Evolutionary conservation across 2,113 vertebrate species (phyloP), one percentile per base, ranked within the genome.

Genomic region (Pitta sordida): DNA sequence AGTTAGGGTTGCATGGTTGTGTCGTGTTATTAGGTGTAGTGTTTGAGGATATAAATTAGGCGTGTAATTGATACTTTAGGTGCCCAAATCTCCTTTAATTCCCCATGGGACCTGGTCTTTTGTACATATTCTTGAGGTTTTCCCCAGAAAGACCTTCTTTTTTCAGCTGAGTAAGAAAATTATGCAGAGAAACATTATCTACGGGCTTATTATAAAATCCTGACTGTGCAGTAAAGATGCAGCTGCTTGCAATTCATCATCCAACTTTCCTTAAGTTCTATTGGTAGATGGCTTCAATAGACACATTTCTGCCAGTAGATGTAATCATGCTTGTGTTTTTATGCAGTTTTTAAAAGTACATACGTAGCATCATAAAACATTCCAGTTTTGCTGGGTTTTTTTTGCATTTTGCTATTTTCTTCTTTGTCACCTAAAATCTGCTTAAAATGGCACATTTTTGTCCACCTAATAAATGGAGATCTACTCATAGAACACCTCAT

Each of bases 171-270:
- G 68, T 83, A 85, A 81, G 70, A 94, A 94, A 92, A 81, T 85
- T 77, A 86, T 79, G 77, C 82, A 93, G 83, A 83, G 83, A 96
- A 93, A 51, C 59, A 77, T 82, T 91, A 89, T 75, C 91, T 95
- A 78, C 74, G 77, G 51, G 34, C 67, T 97, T 94, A 96, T 97
- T 97, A 97, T 89, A 97, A 97, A 97, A 95, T 91, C 97, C 97
- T 98, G 96, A 98, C 94, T 96, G 32, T 86, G 94, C 94, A 97
- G 52, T 68, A 95, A 94, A 96, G 93, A 95, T 92, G 80, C 96
- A 98, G 96, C 97, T 98, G 97, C 71, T 94, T 83, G 94, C 88
- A 95, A 96, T 98, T 98, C 96, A 97, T 98, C 98, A 97, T 92
- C 70, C 91, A 84, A 94, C 86, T 90, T 97, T 74, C 68, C 91